Evolutionary conservation across 2,797 vertebrate genomes (phyloP), one percentile per base, ranked within the genome.

Genomic region (Pipistrellus pygmaeus): DNA sequence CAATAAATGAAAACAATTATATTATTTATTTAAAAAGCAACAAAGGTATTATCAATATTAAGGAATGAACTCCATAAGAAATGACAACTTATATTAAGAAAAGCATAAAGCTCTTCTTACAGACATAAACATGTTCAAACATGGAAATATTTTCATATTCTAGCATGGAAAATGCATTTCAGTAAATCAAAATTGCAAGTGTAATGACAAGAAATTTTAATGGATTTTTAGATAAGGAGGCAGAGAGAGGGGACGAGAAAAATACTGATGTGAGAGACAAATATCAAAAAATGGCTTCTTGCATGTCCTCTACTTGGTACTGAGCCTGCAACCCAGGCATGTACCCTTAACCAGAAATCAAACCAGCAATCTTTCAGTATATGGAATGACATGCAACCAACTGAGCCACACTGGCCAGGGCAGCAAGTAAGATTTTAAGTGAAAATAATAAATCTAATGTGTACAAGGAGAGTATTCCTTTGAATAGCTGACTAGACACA

Each of bases 251-350:
- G 27, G 27, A 27, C 12, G 7, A 30, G 27, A 62, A 14, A 62
- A 30, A 30, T 0, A 30, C 7, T 7, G 11, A 62, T 30, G 27
- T 62, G 60, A 15, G 27, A 62, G 60, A 13, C 60, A 62, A 62
- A 62, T 27, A 62, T 62, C 27, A 62, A 62, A 30, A 62, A 30
- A 30, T 13, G 30, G 60, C 13, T 13, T 30, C 6, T 30, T 62
- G 12, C 0, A 30, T 2, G 13, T 8, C 60, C 60, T 0, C 5
- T 14, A 7, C 27, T 62, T 25, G 13, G 60, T 4, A 62, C 6
- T 30, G 27, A 62, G 27, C 60, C 27, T 62, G 27, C 60, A 62
- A 30, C 13, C 5, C 5, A 15, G 60, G 60, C 27, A 62, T 30
- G 27, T 62, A 5, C 25, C 27, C 60, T 62, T 62, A 13, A 62